phyloP scores from a whole-genome alignment of 2,888 invertebrate species.

The Rhagium mordax region DNA sequence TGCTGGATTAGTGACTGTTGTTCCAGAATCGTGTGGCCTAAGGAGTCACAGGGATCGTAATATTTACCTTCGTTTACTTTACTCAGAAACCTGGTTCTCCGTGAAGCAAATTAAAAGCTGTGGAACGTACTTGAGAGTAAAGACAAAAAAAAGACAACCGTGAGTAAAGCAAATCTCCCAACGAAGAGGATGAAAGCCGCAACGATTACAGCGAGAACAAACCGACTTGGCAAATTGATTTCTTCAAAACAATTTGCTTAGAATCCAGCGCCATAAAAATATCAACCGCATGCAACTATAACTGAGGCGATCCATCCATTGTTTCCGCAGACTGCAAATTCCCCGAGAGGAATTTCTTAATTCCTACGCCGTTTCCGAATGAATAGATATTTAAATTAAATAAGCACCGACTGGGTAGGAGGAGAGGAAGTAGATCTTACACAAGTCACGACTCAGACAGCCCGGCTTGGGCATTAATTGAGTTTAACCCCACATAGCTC shows the following conservation, averaged over 20 bases:
- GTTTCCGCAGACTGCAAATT: conserved; percentile 35
- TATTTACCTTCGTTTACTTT: too few species aligned
- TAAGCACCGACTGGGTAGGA: conserved; percentile 36
- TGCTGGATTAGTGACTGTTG: too few species aligned
- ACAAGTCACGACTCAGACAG: conserved; percentile 36
- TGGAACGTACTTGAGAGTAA: background rate
- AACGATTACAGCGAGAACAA: conserved; percentile 1
- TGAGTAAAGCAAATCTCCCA: background rate
- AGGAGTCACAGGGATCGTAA: too few species aligned
- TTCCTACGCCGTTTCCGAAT: conserved; percentile 45
- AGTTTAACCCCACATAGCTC: conserved; percentile 50
- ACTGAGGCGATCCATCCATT: conserved; percentile 28
- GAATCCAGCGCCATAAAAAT: conserved; percentile 37
- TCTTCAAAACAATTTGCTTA: conserved; percentile 34
- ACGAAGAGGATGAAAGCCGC: too few species aligned
- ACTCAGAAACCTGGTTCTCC: too few species aligned
- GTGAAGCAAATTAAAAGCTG: background rate
- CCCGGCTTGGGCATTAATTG: conserved; percentile 49
- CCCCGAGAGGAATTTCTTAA: conserved; percentile 45
- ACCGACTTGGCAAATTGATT: conserved; percentile 32
- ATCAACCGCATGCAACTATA: conserved; percentile 38
- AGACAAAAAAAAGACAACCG: background rate
- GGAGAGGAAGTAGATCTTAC: conserved; percentile 25
- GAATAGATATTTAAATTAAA: conserved; percentile 51
- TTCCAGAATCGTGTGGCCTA: too few species aligned